Base-by-base conservation (phyloP, 1,140 invertebrate genomes). In the Globodera ellingtonae region DNA sequence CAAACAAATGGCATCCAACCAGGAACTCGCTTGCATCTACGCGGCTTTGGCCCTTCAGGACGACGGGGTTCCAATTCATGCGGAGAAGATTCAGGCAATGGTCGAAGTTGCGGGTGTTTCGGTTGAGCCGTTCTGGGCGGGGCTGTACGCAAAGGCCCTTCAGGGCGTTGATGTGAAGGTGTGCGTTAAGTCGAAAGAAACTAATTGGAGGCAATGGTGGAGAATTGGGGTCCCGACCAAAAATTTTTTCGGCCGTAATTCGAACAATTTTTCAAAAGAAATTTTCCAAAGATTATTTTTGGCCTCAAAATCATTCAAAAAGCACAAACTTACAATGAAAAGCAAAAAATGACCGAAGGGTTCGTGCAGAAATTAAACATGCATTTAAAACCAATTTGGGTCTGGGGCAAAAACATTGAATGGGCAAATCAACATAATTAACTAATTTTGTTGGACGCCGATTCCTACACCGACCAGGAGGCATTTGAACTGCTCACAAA, bases 121-220 rank as follows among this genome's bases (percentile, higher is more conserved):
- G 71, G 94, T 99, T 46, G 98, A 99, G 90, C 96, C 97, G 35
- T 99, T 98, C 91, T 99, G 98, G 98, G 96, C 97, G 78, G 95
- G 92, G 90, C 90, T 99, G 48, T 99, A 99, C 91, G 95, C 96
- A 81, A 98, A 98, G 90, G 95, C 96, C 67, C 91, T 99, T 75
- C 95, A 98, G 91, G 95, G 94, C 79, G 91, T 98, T 77, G 96
- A 98, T 89, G 93, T 98, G 48, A 96, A 95, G 78, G 87, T 89
- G 73, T 70, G 78, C 3, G 35, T 35, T 35, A 3, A 2, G 1
- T 35, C 35, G 35, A 35, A 35, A 35, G 35, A 2, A 35, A 35
- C 35, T 35, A 35, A 35, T 35, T 0, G 35, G 1, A 35, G 35
- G 35, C 35, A 35, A 35, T 35, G 35, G 35, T 2, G 35, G 35